Base-by-base conservation (phyloP, 1,140 invertebrate species). In the Drosophila bocqueti region DNA sequence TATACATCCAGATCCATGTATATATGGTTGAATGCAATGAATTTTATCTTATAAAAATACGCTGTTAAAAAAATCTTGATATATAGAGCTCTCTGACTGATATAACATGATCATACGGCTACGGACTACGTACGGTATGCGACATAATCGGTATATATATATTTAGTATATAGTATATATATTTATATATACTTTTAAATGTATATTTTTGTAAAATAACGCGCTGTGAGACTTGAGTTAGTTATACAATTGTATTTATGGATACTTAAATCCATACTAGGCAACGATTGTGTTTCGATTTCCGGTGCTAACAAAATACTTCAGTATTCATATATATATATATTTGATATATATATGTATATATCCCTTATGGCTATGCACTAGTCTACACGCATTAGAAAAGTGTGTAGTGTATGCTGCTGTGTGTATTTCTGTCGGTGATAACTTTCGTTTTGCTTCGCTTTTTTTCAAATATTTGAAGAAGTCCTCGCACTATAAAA, bases 401-500 rank as follows among this genome's bases (percentile, higher is more conserved):
- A 77, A 50, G 47, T 64, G 61, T 73, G 62, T 24, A 24, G 24
- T 84, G 73, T 61, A 9, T 24, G 36, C 34, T 24, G 36, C 34
- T 84, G 60, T 61, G 10, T 38, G 54, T 57, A 15, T 24, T 40
- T 63, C 16, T 72, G 59, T 74, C 82, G 79, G 82, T 76, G 83
- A 82, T 68, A 82, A 68, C 43, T 68, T 82, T 79, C 66, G 83
- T 75, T 68, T 75, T 18, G 68, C 54, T 78, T 40, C 50, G 52
- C 1, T 38, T 54, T 54, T 38, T 36, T 54, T 45, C 18, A 62
- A 76, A 69, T 42, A 65, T 34, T 29, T 49, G 1, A 45, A 45
- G 15, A 50, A 49, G n/a, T 67, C 57, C 49, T 59, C 81, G 85
- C 81, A 93, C 92, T 93, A 93, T 93, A 93, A 93, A 73, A 91